Base-by-base conservation (phyloP, 2,888 invertebrate genomes). In the Oscheius sp. region DNA sequence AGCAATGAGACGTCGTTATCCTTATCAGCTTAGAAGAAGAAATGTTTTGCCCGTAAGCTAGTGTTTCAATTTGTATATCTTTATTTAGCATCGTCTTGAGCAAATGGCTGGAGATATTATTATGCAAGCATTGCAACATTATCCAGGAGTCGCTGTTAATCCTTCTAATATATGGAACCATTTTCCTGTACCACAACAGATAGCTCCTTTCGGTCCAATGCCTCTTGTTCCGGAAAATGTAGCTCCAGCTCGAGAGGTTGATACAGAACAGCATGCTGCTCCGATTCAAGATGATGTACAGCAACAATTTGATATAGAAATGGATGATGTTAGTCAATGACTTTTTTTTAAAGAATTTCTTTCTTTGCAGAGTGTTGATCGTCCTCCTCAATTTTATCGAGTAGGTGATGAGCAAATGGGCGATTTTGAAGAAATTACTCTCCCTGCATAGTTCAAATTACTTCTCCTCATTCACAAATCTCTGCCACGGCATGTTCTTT, bases 371-470 rank as follows among this genome's bases (percentile, higher is more conserved):
- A 45, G 42, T 27, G 61, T 8, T 6, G 64, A 64, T 23, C 46
- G 64, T 15, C 64, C 64, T 23, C 64, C 64, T 3, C 61, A 61
- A 17, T 64, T 64, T 34, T 64, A 64, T 31, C 64, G 48, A 15
- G 48, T 64, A 17, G 48, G 50, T 12, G 64, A 64, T n/a, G 64
- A 64, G 25, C 48, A 48, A 10, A 50, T 64, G 64, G 64, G 48
- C 20, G 64, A 50, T n/a, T 39, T 42, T 12, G 58, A 39, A 15
- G 58, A 58, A 23, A 29, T 39, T 27, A 42, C 39, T 15, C 25
- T 29, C 27, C 25, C 58, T 6, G 58, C 37, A 17, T 42, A 45
- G 39, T 34, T 15, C 46, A 45, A 45, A 45, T 45, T 8, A 15
- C 17, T 45, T 17, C 46, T 45, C 20, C 20, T 25, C 23, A 20